Evolutionary conservation across 2,113 vertebrate species (phyloP).

Genomic region (Solea solea): DNA sequence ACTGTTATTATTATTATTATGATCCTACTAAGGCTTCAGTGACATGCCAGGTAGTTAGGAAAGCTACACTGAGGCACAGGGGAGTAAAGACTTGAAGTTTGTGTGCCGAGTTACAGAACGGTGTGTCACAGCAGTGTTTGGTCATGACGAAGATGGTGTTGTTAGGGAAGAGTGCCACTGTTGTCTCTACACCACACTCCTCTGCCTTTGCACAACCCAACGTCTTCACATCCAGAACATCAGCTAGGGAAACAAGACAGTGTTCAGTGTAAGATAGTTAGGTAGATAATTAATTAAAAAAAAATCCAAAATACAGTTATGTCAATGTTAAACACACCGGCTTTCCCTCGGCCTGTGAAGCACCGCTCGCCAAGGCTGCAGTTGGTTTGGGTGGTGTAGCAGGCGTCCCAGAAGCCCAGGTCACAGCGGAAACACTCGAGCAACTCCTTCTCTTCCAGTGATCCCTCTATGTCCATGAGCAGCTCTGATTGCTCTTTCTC

Average conservation of each 20-base stretch:
- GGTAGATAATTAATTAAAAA: background rate
- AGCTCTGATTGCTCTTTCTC: conserved; percentile 48
- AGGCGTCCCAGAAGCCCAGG: conserved; percentile 76
- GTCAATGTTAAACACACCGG: conserved; percentile 58
- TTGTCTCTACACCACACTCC: conserved; percentile 57
- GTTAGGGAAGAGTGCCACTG: conserved; percentile 55
- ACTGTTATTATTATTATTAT: conserved; percentile 4
- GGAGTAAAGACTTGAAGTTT: background rate
- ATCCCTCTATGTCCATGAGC: conserved; percentile 24
- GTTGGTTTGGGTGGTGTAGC: conserved; percentile 70
- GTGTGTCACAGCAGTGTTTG: conserved; percentile 72
- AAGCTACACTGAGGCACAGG: conserved; percentile 16
- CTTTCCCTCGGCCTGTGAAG: conserved; percentile 71
- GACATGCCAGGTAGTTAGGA: conserved; percentile 33
- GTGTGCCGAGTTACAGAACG: conserved; percentile 72
- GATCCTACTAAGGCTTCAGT: conserved; percentile 2
- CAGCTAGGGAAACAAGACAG: conserved; percentile 40
- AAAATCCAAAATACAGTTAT: background rate
- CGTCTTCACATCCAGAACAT: conserved; percentile 68
- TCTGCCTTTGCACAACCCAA: conserved; percentile 68
- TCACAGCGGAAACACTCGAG: conserved; percentile 75
- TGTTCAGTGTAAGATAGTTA: background rate
- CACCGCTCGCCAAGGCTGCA: conserved; percentile 69
- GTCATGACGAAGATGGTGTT: conserved; percentile 72
- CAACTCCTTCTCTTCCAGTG: conserved; percentile 19